Base-by-base conservation (phyloP, 2,888 invertebrate genomes). In the Tenthredo scrophulariae region DNA sequence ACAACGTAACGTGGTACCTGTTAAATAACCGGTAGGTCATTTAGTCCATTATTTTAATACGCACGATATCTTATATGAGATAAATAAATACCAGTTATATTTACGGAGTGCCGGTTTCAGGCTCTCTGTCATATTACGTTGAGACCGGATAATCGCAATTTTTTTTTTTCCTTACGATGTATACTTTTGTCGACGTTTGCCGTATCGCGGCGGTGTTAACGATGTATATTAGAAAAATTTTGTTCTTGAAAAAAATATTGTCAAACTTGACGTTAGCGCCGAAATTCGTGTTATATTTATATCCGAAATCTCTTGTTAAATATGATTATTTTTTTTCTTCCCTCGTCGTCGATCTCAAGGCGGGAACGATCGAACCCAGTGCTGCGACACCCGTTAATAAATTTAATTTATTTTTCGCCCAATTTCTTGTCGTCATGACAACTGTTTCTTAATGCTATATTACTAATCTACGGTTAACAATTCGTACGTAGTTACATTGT, bases 1-100 rank as follows among this genome's bases (percentile, higher is more conserved):
- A 90, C 91, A 90, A 90, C 89, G 89, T 88, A 88, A 87, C 88
- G 85, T 86, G 85, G 88, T 86, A 87, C 88, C 89, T 88, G 90
- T 90, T 89, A 84, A 87, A 88, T 82, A 86, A 86, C 91, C 91
- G 91, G 92, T 92, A 92, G 89, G 92, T 84, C 13, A 46, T 58
- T 58, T 74, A 62, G 37, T 29, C 43, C 26, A 79, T 70, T 29
- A 54, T 85, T 70, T 13, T 65, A 67, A 50, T 82, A 82, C 33
- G 15, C 18, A 46, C 29, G 7, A 50, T 40, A 40, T 65, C 22
- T 26, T 82, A 5, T 40, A 33, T n/a, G 58, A 54, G 29, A 29
- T 29, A 77, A 22, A 43, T 40, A 43, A 40, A 46, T 46, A 74
- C 43, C 2, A 43, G 3, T 67, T 33, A 46, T 74, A 74, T 43